Base-by-base conservation (phyloP, 1,140 invertebrate genomes). In the Pemphigus obesinymphae region DNA sequence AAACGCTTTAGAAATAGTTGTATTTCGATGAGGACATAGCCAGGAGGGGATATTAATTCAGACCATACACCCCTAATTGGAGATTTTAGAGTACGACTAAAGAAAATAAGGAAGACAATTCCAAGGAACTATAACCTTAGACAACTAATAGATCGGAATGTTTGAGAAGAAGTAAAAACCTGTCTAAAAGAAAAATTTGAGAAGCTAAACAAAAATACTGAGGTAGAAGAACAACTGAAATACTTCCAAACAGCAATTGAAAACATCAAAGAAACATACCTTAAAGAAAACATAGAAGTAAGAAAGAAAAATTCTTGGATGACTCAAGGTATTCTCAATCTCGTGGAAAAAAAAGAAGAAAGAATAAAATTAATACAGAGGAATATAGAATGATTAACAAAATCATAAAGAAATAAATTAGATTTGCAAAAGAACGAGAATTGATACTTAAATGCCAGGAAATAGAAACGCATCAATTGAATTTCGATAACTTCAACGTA, bases 21-120 rank as follows among this genome's bases (percentile, higher is more conserved):
- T 15, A 37, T 83, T 17, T 86, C 0, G 66, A 84, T 82, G 15
- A 84, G 85, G 83, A 85, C 84, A 82, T 87, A 84, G 37, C 82
- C 73, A 26, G 83, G 75, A 50, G 73, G 61, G 43, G 80, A 84
- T 68, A 66, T 82, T 61, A 82, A 55, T 29, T 86, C 85, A 15
- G 86, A 87, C 82, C 86, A 87, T 82, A 87, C 85, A 45, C 85
- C 84, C 11, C 70, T 85, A 13, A 83, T 86, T 17, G 83, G 50
- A 11, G 34, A 53, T 26, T 26, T 84, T n/a, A 82, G 34, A 72
- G 34, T 84, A 11, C 82, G 84, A 50, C 81, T 86, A 26, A 61
- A 61, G 6, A 61, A 61, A 23, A 61, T 61, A 23, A 61, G 10
- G 10, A 61, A 61, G 26, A n/a, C 13, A 26, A 11, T 23, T 23